These are phyloP conservation scores for Drosophila dunni DNA, from an alignment of 1,140 invertebrate species.

Conservation along the genomic window DNA sequence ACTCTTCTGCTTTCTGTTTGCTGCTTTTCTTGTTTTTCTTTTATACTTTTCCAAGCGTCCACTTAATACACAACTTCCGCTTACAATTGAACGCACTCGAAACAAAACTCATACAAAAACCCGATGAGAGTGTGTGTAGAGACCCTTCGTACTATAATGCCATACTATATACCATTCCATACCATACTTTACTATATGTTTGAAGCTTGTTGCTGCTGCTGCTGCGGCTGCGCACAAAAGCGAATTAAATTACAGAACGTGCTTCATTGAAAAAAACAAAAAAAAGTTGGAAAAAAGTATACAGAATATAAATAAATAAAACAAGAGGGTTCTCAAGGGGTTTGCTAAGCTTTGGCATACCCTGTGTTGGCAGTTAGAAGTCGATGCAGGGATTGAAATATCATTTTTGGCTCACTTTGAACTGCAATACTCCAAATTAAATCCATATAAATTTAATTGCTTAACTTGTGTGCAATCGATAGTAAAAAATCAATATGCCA, in stretches of 20 bases:
- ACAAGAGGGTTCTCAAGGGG: background rate
- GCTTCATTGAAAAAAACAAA: constrained; percentile 42
- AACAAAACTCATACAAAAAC: constrained; percentile 53
- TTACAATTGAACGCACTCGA: constrained; percentile 64
- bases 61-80: constrained; percentile 82
- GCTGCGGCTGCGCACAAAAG: constrained; percentile 72
- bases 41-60: constrained; percentile 30
- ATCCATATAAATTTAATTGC: background rate
- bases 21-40: constrained; percentile 11
- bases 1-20: constrained; percentile 9
- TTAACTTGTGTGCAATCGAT: background rate
- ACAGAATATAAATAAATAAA: constrained; percentile 23
- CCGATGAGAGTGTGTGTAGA: constrained; percentile 57
- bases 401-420: too few relatives aligned
- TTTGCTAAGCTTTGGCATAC: constrained; percentile 5
- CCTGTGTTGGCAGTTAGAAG: background rate
- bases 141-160: constrained; percentile 35
- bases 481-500: constrained; percentile 11
- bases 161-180: too few relatives aligned
- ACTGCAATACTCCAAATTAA: background rate
- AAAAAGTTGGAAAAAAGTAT: constrained; percentile 19
- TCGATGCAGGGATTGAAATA: background rate
- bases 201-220: constrained; percentile 41
- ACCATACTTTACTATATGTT: background rate
- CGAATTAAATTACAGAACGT: constrained; percentile 82